A percentile compares a stretch with the other conserved stretches of the same genome.
These are phyloP conservation scores for Neoaliturus tenellus DNA, from an alignment of 2,888 invertebrate species.

Conservation along the genomic window DNA sequence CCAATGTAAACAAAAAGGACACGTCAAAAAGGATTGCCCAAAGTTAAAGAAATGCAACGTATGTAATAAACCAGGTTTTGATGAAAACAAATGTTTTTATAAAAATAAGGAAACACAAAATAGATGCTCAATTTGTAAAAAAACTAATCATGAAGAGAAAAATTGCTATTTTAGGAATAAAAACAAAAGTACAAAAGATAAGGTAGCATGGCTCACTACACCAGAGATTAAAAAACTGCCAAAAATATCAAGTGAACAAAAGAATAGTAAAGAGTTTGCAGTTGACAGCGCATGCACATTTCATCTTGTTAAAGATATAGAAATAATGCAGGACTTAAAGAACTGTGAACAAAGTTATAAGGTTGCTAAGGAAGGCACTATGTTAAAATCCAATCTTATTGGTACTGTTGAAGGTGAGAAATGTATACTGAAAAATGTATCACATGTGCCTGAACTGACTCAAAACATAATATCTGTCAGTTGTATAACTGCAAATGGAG, in stretches of 20 bases:
- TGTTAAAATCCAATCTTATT: background rate
- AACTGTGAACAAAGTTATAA: background rate
- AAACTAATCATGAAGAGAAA: constrained; percentile 8
- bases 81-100: background rate
- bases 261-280: too few species aligned
- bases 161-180: constrained; percentile 38
- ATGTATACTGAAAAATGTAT: constrained; percentile 40
- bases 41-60: too few species aligned
- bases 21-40: too few species aligned
- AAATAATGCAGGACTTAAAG: background rate
- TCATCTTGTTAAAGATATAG: background rate
- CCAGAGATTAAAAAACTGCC: background rate
- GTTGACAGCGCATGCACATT: background rate
- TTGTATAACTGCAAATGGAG: constrained; percentile 53
- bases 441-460: constrained; percentile 52
- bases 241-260: background rate
- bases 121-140: background rate
- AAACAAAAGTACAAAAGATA: constrained; percentile 20
- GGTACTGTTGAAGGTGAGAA: constrained; percentile 6
- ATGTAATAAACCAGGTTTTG: background rate
- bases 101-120: background rate
- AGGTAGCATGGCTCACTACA: background rate
- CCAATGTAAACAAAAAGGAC: too few species aligned
- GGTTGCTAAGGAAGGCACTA: constrained; percentile 1
- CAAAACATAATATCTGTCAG: constrained; percentile 51